These are phyloP conservation scores for Danio kyathit DNA, from an alignment of 2,797 vertebrate species.

Conservation along the genomic window DNA sequence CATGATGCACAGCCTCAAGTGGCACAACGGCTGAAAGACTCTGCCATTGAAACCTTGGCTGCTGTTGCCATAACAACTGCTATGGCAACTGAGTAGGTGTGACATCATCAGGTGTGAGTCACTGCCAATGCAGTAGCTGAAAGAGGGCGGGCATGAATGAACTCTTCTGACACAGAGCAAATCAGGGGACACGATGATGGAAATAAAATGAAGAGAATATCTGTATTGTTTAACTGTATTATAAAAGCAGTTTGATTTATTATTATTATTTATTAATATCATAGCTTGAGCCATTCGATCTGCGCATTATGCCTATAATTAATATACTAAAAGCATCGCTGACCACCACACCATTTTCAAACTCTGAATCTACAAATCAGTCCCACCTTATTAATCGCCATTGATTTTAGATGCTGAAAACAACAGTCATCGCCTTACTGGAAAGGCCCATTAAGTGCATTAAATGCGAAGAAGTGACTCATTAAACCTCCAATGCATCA, in stretches of 20 bases:
- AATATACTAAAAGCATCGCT: background rate
- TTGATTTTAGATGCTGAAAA: slow-evolving; percentile 13
- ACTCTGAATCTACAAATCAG: slow-evolving; percentile 4
- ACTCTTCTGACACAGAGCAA: slow-evolving; percentile 55
- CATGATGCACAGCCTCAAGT: slow-evolving; percentile 10
- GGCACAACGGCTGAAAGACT: slow-evolving; percentile 47
- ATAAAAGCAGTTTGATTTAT: too few species aligned
- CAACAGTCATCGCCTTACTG: slow-evolving; percentile 19
- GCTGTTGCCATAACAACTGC: slow-evolving; percentile 72
- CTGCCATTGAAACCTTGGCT: slow-evolving; percentile 61
- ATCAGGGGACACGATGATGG: background rate
- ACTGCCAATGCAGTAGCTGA: slow-evolving; percentile 63
- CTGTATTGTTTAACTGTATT: too few species aligned
- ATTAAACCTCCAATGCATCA: background rate
- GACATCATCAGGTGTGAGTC: slow-evolving; percentile 79
- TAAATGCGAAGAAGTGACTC: slow-evolving; percentile 8
- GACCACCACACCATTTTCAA: background rate
- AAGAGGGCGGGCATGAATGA: slow-evolving; percentile 57
- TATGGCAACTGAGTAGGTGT: slow-evolving; percentile 73
- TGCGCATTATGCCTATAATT: background rate
- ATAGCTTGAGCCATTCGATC: too few species aligned
- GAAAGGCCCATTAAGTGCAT: slow-evolving; percentile 7
- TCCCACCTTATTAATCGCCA: background rate
- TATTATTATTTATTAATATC: too few species aligned
- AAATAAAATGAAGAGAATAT: slow-evolving; percentile 8